These are phyloP conservation scores for Alouatta palliata DNA, from an alignment of 2,113 vertebrate genomes.

Conservation along the genomic window DNA sequence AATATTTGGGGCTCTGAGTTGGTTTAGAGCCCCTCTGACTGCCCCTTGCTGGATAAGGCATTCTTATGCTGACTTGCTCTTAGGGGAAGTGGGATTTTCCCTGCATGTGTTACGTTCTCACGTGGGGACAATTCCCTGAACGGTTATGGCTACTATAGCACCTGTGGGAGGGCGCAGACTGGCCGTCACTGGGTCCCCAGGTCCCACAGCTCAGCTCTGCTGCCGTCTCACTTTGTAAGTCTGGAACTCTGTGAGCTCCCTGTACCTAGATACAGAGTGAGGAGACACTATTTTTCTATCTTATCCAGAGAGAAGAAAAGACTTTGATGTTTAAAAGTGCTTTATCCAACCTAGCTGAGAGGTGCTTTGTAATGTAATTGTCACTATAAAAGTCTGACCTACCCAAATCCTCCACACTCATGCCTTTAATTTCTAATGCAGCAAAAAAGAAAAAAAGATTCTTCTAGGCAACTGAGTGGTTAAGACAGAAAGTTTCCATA, in stretches of 20 bases:
- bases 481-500: not conserved
- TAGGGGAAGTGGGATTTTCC: not conserved
- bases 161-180: not conserved
- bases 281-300: not conserved
- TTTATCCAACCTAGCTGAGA: not conserved
- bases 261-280: not conserved
- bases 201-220: not conserved
- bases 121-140: not conserved
- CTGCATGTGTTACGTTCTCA: not conserved
- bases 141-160: not conserved
- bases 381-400: not conserved
- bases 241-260: not conserved
- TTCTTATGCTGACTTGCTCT: not conserved
- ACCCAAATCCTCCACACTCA: not conserved
- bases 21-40: not conserved
- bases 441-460: not conserved
- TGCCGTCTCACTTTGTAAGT: not conserved
- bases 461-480: not conserved
- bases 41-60: not conserved
- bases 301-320: not conserved
- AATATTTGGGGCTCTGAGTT: constrained; percentile 20
- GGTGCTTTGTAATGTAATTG: constrained; percentile 16
- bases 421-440: constrained; percentile 24
- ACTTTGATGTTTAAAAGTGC: not conserved
- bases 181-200: not conserved